phyloP scores from a whole-genome alignment of 23 tunicate genomes.

The Clavelina lepadiformis region DNA sequence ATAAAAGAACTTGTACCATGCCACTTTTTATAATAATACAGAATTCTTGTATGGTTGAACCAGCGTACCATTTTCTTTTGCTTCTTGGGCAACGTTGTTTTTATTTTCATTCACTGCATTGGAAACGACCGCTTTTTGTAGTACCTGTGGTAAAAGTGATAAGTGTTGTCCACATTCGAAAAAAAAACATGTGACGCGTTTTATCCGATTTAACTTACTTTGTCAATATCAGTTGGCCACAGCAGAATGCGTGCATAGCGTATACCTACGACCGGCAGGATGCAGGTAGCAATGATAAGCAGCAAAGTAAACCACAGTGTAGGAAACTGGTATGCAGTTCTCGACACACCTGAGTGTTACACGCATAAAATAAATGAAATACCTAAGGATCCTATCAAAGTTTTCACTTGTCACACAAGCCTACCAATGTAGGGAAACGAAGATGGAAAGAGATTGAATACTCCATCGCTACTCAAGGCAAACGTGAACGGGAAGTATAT shows the following conservation, averaged over 20 bases:
- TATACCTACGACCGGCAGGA: slow-evolving; percentile 30
- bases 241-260: not conserved
- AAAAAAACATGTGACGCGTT: not conserved
- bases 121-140: too few species aligned
- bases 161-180: too few species aligned
- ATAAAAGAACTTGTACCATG: too few species aligned
- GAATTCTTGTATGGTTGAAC: too few species aligned
- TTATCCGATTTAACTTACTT: slow-evolving; percentile 11
- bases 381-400: too few species aligned
- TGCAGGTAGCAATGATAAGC: slow-evolving; percentile 17
- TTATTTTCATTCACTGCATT: too few species aligned
- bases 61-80: too few species aligned
- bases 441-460: slow-evolving; percentile 30
- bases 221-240: slow-evolving; percentile 18
- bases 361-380: too few species aligned
- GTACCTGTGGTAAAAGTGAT: too few species aligned
- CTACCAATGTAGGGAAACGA: slow-evolving; percentile 84
- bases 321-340: slow-evolving; percentile 12
- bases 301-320: slow-evolving; percentile 36
- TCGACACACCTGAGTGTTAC: slow-evolving; percentile 29
- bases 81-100: too few species aligned
- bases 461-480: slow-evolving; percentile 82
- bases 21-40: too few species aligned
- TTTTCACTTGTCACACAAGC: too few species aligned
- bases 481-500: slow-evolving; percentile 62